Base-by-base conservation (phyloP, 2,113 vertebrate species). In the Apodemus sylvaticus region DNA sequence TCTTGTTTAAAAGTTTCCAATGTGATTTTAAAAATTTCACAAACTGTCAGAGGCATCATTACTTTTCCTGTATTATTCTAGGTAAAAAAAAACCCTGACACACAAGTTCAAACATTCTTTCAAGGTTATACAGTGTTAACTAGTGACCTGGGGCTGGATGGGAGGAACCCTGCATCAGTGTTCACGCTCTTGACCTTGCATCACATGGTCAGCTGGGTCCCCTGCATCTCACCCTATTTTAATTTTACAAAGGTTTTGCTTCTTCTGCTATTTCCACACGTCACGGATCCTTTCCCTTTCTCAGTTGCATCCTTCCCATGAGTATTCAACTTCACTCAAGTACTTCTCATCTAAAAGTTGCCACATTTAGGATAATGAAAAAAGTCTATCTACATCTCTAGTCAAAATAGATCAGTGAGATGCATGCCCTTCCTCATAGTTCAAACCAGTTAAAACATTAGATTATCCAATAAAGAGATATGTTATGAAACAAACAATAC, bases 141-240 rank as follows among this genome's bases (percentile, higher is more conserved):
- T 11, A 42, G 13, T 8, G 24, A 62, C 0, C 12, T 55, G 24
- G 31, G 29, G 24, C 19, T 71, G 60, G 17, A 48, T 36, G 6
- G 1, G 4, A 70, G 66, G 66, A 42, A 51, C 24, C 4, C 2
- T 62, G 58, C 3, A 3, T 3, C 8, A 10, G 48, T 16, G 3
- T 51, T 68, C 39, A 70, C 0, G 9, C 19, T 36, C 55, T 76
- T 51, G 48, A 83, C 42, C 9, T 93, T 31, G n/a, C 7, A 58
- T 5, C 8, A 7, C 1, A 6, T 36, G 22, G 70, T 36, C 12
- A 20, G 39, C 4, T 3, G 22, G 0, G 1, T 8, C 1, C 16
- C 45, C 24, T 55, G 20, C 0, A 2, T 70, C 2, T 74, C 36
- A 29, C 10, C 74, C 34, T 45, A 3, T 22, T 39, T 60, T 7